A percentile compares a stretch with the other conserved stretches of the same genome.
phyloP scores from a whole-genome alignment of 1,140 invertebrate genomes.

The Saccostrea echinata region DNA sequence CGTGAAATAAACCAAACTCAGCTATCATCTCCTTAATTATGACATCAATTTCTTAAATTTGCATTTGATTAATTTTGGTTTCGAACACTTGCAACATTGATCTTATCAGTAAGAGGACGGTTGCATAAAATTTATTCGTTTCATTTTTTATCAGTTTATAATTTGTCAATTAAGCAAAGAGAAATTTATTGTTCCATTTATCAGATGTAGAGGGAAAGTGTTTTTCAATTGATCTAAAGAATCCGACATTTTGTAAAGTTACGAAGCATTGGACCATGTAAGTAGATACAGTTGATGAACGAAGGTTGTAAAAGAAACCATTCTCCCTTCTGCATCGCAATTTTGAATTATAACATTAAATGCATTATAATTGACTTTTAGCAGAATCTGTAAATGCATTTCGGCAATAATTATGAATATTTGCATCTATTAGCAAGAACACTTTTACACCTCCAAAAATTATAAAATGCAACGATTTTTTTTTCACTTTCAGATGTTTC shows the following conservation, averaged over 20 bases:
- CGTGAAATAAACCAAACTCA: neutral
- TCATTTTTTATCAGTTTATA: slow-evolving; percentile 27
- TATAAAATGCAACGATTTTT: neutral
- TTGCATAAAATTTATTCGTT: slow-evolving; percentile 42
- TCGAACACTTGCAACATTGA: slow-evolving; percentile 7
- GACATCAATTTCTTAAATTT: slow-evolving; percentile 45
- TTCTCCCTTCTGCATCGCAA: slow-evolving; percentile 19
- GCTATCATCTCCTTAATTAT: slow-evolving; percentile 38
- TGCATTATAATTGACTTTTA: slow-evolving; percentile 26
- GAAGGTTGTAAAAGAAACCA: neutral
- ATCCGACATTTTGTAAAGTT: slow-evolving; percentile 11
- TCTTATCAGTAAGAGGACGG: neutral
- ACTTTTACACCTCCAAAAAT: slow-evolving; percentile 8
- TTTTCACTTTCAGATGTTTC: neutral
- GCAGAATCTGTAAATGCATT: slow-evolving; percentile 25
- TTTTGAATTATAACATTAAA: slow-evolving; percentile 34
- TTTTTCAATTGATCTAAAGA: slow-evolving; percentile 34
- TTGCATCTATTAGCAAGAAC: slow-evolving; percentile 18
- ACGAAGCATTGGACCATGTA: slow-evolving; percentile 29
- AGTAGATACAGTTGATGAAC: slow-evolving; percentile 1
- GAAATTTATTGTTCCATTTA: slow-evolving; percentile 35
- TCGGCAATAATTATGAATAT: slow-evolving; percentile 31
- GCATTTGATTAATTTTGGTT: slow-evolving; percentile 43
- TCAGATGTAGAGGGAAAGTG: slow-evolving; percentile 34
- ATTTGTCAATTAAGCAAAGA: slow-evolving; percentile 36